Conservation (phyloP, 2,113 vertebrate species). For the Triplophysa rosa region DNA sequence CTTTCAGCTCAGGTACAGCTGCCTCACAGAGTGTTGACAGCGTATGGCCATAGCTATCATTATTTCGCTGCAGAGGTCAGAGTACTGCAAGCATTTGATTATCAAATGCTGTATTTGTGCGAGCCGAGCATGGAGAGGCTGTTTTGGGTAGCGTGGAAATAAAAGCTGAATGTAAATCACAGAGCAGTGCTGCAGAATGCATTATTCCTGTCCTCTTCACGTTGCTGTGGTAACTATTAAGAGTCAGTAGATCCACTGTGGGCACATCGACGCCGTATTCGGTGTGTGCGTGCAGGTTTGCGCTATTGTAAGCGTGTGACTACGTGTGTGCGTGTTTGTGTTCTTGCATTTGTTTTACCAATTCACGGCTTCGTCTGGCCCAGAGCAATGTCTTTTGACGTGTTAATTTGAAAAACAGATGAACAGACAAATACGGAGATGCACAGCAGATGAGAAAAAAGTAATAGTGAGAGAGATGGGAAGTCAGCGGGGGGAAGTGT, state of each 20-base stretch:
- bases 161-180: slow-evolving; percentile 61
- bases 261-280: slow-evolving; percentile 61
- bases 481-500: slow-evolving; percentile 40
- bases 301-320: slow-evolving; percentile 17
- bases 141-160: not conserved
- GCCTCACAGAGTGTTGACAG: slow-evolving; percentile 27
- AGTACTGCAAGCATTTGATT: slow-evolving; percentile 42
- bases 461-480: slow-evolving; percentile 33
- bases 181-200: slow-evolving; percentile 64
- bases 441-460: slow-evolving; percentile 49
- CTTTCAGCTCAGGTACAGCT: slow-evolving; percentile 10
- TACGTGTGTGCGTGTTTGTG: slow-evolving; percentile 20
- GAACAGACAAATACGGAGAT: slow-evolving; percentile 52
- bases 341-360: slow-evolving; percentile 50
- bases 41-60: slow-evolving; percentile 4
- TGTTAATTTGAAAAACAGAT: slow-evolving; percentile 61
- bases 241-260: slow-evolving; percentile 69
- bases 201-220: slow-evolving; percentile 72
- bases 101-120: slow-evolving; percentile 35
- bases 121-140: slow-evolving; percentile 1
- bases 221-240: slow-evolving; percentile 80
- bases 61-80: slow-evolving; percentile 43
- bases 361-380: slow-evolving; percentile 49
- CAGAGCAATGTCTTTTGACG: slow-evolving; percentile 47
- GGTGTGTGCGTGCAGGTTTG: slow-evolving; percentile 39